These are phyloP conservation scores for Conus betulinus DNA, from an alignment of 1,140 invertebrate genomes.

Conservation along the genomic window DNA sequence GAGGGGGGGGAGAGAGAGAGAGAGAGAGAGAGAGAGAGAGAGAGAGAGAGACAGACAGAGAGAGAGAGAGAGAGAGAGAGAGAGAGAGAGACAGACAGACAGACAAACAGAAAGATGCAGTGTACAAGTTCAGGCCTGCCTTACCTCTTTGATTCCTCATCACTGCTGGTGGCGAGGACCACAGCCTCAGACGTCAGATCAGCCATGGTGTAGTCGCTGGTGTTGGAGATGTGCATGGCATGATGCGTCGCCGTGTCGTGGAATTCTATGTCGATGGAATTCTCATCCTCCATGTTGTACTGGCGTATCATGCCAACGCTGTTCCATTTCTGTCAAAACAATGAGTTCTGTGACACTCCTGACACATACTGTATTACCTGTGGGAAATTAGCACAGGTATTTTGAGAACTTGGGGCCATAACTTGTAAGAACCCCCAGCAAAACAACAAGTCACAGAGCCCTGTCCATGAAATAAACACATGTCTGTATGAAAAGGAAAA, in stretches of 20 bases:
- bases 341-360: not conserved
- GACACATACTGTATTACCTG: not conserved
- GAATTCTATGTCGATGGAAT: constrained; percentile 94
- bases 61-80: no score
- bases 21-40: no score
- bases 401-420: not conserved
- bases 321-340: constrained; percentile 73
- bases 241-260: constrained; percentile 94
- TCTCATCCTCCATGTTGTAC: constrained; percentile 75
- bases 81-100: no score
- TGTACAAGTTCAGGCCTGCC: no score
- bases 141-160: constrained; percentile 78
- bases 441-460: not conserved
- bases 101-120: no score
- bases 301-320: constrained; percentile 73
- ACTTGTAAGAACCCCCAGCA: not conserved
- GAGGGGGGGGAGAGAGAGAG: no score
- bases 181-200: constrained; percentile 87
- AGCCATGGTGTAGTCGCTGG: constrained; percentile 85
- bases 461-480: not conserved
- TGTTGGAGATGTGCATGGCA: constrained; percentile 91
- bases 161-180: constrained; percentile 84
- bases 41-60: no score
- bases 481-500: not conserved
- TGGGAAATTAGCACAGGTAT: no score